These are phyloP conservation scores for Caretta caretta DNA, from an alignment of 2,113 vertebrate genomes.

Conservation along the genomic window DNA sequence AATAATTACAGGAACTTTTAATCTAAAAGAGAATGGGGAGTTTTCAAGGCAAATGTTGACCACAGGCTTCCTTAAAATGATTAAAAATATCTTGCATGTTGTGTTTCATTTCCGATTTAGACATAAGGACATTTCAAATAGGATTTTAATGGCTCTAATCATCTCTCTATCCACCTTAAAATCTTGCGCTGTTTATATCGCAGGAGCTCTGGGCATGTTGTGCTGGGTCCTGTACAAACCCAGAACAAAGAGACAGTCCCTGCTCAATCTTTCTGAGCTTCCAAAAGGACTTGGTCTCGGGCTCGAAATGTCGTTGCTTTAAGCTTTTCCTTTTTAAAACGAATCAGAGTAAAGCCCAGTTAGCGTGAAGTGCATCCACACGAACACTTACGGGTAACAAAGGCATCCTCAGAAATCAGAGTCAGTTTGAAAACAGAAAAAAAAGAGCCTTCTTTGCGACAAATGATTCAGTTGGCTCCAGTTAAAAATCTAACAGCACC, in stretches of 20 bases:
- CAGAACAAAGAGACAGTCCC: too few species aligned
- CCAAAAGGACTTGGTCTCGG: not conserved
- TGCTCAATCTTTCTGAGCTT: not conserved
- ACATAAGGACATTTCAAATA: not conserved
- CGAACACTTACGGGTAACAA: not conserved
- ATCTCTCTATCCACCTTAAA: not conserved
- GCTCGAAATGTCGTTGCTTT: not conserved
- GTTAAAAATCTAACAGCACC: accelerated
- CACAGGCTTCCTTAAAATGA: not conserved
- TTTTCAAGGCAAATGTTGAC: not conserved
- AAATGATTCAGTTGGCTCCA: accelerated
- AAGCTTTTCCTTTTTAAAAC: not conserved
- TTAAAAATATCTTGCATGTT: not conserved
- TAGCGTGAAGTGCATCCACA: accelerated
- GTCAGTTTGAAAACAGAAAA: not conserved
- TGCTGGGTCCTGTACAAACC: not conserved
- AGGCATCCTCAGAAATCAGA: accelerated
- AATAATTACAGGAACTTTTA: not conserved
- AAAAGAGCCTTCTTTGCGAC: not conserved
- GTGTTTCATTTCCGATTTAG: not conserved
- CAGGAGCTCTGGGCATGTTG: not conserved
- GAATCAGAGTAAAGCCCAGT: not conserved
- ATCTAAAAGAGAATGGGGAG: not conserved
- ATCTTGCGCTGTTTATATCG: not conserved
- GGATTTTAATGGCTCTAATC: not conserved